These are phyloP conservation scores for Venustaconcha ellipsiformis DNA, from an alignment of 1,140 invertebrate species.

Conservation along the genomic window DNA sequence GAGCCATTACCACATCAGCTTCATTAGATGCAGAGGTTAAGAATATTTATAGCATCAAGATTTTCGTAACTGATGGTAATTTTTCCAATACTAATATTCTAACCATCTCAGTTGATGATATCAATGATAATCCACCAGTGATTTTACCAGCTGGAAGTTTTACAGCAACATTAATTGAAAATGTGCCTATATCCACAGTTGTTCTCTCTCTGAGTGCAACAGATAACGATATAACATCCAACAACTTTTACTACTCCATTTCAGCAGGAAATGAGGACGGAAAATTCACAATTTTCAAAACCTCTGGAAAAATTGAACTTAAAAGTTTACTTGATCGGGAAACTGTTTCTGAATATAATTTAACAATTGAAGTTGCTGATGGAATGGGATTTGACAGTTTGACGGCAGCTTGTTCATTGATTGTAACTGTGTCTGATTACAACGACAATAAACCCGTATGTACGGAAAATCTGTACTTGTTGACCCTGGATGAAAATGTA, in stretches of 20 bases:
- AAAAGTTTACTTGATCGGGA: slow-evolving; percentile 35
- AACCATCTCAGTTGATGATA: slow-evolving; percentile 36
- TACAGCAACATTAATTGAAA: slow-evolving; percentile 21
- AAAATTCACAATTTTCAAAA: slow-evolving; percentile 27
- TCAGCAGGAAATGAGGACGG: slow-evolving; percentile 15
- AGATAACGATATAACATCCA: slow-evolving; percentile 84
- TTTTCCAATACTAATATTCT: slow-evolving; percentile 27
- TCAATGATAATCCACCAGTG: slow-evolving; percentile 29
- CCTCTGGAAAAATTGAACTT: slow-evolving; percentile 31
- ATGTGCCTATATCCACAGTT: slow-evolving; percentile 2
- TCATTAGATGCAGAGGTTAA: slow-evolving; percentile 18
- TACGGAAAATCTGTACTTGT: slow-evolving; percentile 33
- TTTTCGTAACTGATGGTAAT: slow-evolving; percentile 18
- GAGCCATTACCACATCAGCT: slow-evolving; percentile 3
- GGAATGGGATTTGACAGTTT: slow-evolving; percentile 78
- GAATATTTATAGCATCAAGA: slow-evolving; percentile 12
- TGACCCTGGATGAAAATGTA: slow-evolving; percentile 46
- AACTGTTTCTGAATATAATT: slow-evolving; percentile 75
- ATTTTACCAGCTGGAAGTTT: slow-evolving; percentile 25
- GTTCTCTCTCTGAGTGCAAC: slow-evolving; percentile 80
- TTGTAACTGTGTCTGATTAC: slow-evolving; percentile 32
- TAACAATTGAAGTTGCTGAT: slow-evolving; percentile 88
- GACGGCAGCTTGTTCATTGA: slow-evolving; percentile 27
- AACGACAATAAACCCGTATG: slow-evolving; percentile 42
- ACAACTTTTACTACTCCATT: slow-evolving; percentile 27